These are phyloP conservation scores for Siderastrea radians DNA, from an alignment of 92 coral and sea anemone genomes.

Conservation along the genomic window DNA sequence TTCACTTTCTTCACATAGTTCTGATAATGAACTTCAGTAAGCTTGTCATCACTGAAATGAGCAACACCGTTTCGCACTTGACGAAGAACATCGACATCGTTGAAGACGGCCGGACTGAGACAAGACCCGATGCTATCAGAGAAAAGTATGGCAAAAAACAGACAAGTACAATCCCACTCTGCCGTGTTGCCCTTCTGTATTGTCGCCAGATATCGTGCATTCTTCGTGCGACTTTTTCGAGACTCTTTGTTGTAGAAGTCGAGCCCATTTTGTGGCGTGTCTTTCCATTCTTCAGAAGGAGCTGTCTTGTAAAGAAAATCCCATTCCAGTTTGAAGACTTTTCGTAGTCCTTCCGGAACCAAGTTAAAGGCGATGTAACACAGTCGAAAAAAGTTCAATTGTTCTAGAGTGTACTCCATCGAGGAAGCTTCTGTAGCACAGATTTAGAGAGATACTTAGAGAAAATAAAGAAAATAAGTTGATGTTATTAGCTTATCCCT, in stretches of 20 bases:
- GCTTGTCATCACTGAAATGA: neutral
- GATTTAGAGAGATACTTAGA: no score
- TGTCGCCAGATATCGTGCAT: neutral
- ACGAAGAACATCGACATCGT: constrained; percentile 4
- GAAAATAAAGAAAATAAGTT: no score
- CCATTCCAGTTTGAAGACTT: no score
- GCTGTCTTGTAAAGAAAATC: no score
- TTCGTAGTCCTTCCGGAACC: no score
- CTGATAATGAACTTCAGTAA: neutral
- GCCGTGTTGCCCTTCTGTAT: neutral
- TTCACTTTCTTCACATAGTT: neutral
- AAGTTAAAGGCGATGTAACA: no score
- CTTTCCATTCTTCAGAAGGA: neutral
- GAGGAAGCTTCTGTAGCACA: no score
- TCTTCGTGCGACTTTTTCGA: neutral
- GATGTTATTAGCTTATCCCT: no score
- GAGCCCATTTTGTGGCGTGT: neutral
- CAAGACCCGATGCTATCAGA: constrained; percentile 1
- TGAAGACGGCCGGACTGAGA: neutral
- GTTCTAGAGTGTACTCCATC: no score
- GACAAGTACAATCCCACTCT: constrained; percentile 3
- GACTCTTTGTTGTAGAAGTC: neutral
- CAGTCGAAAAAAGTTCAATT: no score
- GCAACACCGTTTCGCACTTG: neutral
- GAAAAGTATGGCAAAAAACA: constrained; percentile 5